Evolutionary conservation across 2,113 vertebrate species (phyloP).

Genomic region (Grantiella picta): DNA sequence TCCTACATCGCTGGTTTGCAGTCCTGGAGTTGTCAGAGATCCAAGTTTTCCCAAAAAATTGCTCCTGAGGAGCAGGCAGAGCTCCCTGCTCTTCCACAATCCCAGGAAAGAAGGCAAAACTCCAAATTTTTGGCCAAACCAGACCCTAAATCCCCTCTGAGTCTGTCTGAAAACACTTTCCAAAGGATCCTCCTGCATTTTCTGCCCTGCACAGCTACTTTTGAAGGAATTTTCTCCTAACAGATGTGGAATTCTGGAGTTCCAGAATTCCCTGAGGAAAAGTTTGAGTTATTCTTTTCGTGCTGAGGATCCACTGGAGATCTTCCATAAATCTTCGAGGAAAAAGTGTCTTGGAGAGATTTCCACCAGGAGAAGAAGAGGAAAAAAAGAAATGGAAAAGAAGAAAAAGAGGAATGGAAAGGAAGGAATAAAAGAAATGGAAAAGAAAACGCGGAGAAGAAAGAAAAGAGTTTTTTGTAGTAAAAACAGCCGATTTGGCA

Average conservation of each 20-base stretch:
- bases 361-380: neutral
- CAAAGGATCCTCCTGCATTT: neutral
- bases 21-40: neutral
- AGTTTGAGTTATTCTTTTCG: neutral
- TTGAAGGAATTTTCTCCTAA: neutral
- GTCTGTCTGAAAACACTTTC: neutral
- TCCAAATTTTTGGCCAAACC: neutral
- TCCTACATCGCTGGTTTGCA: neutral
- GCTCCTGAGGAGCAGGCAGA: neutral
- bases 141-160: neutral
- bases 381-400: no score
- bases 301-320: neutral
- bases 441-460: neutral
- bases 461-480: neutral
- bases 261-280: neutral
- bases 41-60: neutral
- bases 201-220: neutral
- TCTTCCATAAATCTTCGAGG: neutral
- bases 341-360: neutral
- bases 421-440: neutral
- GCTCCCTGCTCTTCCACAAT: neutral
- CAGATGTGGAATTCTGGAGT: neutral
- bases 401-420: neutral
- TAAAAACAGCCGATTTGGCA: rapidly evolving
- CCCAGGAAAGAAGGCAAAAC: neutral